Evolutionary conservation across 2,797 vertebrate species (phyloP), one percentile per base, ranked within the genome.

Genomic region (Melanotaenia trifasciata): DNA sequence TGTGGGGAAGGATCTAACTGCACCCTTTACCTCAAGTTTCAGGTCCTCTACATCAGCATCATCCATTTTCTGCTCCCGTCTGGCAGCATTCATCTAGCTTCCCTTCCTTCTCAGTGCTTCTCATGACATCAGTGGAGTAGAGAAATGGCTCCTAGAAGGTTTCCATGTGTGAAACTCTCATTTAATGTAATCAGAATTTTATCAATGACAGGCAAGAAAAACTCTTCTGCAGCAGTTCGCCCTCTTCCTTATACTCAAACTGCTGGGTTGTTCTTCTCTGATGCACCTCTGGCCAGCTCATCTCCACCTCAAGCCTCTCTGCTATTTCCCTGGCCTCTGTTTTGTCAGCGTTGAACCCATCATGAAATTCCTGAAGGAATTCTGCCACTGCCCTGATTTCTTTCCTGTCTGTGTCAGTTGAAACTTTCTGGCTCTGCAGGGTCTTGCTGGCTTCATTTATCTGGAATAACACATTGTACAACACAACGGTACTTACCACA

Each of bases 81-180:
- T 57, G 22, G 50, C 36, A 45, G 10, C 13, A 35, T 59, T 68
- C 56, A 59, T 35, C 30, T 30, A 69, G 57, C 14, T n/a, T 58
- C 11, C 54, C 66, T 24, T 33, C 32, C 11, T 54, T 24, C 43
- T 35, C 26, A 16, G 65, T 43, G 36, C 28, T 58, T 38, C 12
- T 58, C 24, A 47, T 59, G 7, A 22, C n/a, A 8, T 24, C 40
- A 51, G 40, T 14, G 40, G 30, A 59, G 5, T 32, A 69, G 1
- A 69, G 30, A 59, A 69, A 69, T 26, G 28, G 28, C 8, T 50
- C 54, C 45, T 58, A 35, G 16, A 47, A 59, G 51, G 40, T 53
- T 57, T 80, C 32, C 59, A 68, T 61, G 24, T 64, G 45, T 30
- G 64, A 74, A 64, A 85, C 40, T 75, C 32, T 76, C 64, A 10